Base-by-base conservation (phyloP, 2,113 vertebrate genomes). In the Chamaea fasciata region DNA sequence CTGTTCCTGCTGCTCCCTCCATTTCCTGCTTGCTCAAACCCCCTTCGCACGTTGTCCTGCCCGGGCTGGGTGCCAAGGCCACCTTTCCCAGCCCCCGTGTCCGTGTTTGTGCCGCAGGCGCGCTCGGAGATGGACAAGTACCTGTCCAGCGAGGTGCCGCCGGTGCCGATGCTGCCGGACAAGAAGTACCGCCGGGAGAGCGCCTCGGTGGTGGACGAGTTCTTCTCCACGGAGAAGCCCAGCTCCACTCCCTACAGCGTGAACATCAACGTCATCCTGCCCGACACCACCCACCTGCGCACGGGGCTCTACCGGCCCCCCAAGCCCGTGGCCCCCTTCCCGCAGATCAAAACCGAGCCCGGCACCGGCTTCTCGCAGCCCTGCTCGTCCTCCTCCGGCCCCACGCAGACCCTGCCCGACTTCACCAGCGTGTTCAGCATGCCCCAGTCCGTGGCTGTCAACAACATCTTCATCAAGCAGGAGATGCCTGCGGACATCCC, bases 251-350 rank as follows among this genome's bases (percentile, higher is more conserved):
- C 99, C 0, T 99, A 99, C 97, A 99, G 98, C 41, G 97, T 99
- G n/a, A 99, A 99, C 98, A 99, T 99, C 97, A 99, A 99, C 9
- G 85, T 99, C 47, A 99, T 99, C 89, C 98, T 99, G 21, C 99
- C 98, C 11, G 98, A 98, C 96, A 99, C 98, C 20, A 98, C 98
- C 1, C 98, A 99, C 94, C 97, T 99, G 30, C 98, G 98, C 96
- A 99, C 98, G 0, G 99, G 99, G 57, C 98, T 99, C 42, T 99
- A 98, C 95, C 97, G 98, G 33, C 94, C 98, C 18, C 46, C 97
- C 86, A 98, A 97, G 22, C 30, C 97, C 71, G 2, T 83, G 26
- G 13, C n/a, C 0, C 75, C 96, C 0, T 96, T 98, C 19, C 91
- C 98, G 0, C 98, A 98, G 90, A 98, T 99, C 97, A 99, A 99